These are phyloP conservation scores for Cancer borealis DNA, from an alignment of 2,888 invertebrate species.

Conservation along the genomic window DNA sequence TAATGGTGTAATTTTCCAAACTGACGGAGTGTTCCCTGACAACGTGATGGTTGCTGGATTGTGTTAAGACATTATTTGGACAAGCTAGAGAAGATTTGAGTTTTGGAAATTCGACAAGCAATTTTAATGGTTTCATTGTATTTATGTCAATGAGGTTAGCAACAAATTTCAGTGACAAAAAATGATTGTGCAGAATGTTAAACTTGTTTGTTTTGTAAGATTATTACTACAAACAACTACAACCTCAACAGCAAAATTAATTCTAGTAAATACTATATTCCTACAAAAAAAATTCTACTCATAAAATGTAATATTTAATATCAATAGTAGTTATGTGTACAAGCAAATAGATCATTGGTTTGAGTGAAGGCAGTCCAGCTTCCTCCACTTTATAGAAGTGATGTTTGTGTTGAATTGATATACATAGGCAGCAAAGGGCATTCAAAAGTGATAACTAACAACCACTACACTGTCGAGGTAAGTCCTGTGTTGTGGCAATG, in stretches of 20 bases:
- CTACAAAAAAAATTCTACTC: background rate
- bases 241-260: background rate
- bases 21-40: background rate
- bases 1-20: background rate
- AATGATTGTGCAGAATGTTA: background rate
- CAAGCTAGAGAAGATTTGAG: no score
- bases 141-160: background rate
- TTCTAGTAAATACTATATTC: background rate
- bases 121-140: background rate
- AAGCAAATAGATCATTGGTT: background rate
- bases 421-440: conserved; percentile 62
- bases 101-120: background rate
- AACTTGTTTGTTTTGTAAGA: background rate
- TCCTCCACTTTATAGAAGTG: conserved; percentile 41
- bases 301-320: background rate
- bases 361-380: conserved; percentile 50
- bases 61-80: background rate
- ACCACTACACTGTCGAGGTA: conserved; percentile 63
- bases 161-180: background rate
- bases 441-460: conserved; percentile 67
- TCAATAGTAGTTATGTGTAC: background rate
- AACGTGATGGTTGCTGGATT: conserved; percentile 17
- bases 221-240: background rate
- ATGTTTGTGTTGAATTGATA: conserved; percentile 45
- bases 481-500: conserved; percentile 75